Evolutionary conservation across 1,140 invertebrate genomes (phyloP).

Genomic region (Hyposmocoma kahamanoa): DNA sequence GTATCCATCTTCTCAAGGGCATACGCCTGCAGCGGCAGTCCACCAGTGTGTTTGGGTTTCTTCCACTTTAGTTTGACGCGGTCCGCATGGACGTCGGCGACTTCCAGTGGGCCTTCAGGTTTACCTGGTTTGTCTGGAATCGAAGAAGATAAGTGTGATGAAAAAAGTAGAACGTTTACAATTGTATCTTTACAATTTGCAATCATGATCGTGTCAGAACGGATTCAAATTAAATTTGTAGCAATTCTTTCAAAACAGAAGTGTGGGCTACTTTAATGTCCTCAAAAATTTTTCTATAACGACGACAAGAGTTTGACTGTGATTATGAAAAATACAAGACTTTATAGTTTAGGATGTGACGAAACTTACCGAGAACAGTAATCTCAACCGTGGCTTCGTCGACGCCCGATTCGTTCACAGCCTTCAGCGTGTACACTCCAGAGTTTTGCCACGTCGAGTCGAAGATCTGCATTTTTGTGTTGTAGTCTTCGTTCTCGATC

Average conservation of each 20-base stretch:
- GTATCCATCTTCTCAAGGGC: conserved; percentile 95
- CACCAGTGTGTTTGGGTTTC: conserved; percentile 96
- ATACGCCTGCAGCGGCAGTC: conserved; percentile 91
- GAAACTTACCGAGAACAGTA: conserved; percentile 86
- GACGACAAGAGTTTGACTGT: no score
- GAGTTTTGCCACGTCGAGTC: conserved; percentile 88
- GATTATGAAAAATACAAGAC: no score
- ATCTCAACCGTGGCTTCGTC: conserved; percentile 97
- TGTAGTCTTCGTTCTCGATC: conserved; percentile 95
- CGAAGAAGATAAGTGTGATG: no score
- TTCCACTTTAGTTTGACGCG: conserved; percentile 97
- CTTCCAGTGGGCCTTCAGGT: conserved; percentile 95
- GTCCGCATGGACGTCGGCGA: conserved; percentile 94
- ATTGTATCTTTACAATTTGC: no score
- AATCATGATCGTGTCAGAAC: no score
- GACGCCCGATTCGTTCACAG: conserved; percentile 93
- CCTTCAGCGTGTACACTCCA: conserved; percentile 93
- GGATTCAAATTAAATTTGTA: no score
- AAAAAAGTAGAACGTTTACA: no score
- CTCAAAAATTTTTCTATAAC: no score
- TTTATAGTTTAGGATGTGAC: no score
- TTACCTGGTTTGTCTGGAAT: conserved; percentile 95
- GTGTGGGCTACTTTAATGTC: no score
- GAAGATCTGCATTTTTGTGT: conserved; percentile 88
- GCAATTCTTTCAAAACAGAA: no score